phyloP scores from a whole-genome alignment of 2,113 vertebrate species.

The Chunga burmeisteri region DNA sequence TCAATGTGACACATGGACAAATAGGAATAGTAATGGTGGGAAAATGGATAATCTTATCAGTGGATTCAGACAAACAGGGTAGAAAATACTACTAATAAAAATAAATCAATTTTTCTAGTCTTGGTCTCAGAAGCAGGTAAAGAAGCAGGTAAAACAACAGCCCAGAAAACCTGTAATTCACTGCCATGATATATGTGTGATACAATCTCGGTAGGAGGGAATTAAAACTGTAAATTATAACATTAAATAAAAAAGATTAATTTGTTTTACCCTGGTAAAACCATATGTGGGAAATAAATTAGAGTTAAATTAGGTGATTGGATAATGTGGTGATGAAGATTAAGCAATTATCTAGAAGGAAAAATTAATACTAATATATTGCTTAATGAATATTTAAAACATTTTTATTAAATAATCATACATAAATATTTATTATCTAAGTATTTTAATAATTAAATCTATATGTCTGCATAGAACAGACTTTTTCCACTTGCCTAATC shows the following conservation, averaged over 20 bases:
- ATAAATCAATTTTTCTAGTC: not conserved
- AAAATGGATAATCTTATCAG: not conserved
- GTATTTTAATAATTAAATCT: not conserved
- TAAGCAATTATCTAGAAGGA: not conserved
- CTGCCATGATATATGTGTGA: not conserved
- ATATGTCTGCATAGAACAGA: not conserved
- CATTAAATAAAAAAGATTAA: not conserved
- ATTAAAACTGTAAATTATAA: not conserved
- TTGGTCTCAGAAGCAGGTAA: not conserved
- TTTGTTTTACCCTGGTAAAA: not conserved
- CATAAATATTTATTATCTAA: not conserved
- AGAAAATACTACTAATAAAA: not conserved
- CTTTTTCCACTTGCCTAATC: not conserved
- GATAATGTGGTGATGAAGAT: not conserved
- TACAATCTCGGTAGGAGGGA: not conserved
- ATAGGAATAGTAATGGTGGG: not conserved
- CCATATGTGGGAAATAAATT: not conserved
- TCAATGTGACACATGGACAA: not conserved
- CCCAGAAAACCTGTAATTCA: not conserved
- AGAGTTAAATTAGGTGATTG: not conserved
- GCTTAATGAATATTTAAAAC: not conserved
- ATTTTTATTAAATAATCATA: not conserved
- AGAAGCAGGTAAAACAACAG: not conserved
- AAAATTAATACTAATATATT: not conserved
- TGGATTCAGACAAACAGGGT: not conserved